These are phyloP conservation scores for Hymenochirus boettgeri DNA, from an alignment of 2,113 vertebrate genomes.

Conservation along the genomic window DNA sequence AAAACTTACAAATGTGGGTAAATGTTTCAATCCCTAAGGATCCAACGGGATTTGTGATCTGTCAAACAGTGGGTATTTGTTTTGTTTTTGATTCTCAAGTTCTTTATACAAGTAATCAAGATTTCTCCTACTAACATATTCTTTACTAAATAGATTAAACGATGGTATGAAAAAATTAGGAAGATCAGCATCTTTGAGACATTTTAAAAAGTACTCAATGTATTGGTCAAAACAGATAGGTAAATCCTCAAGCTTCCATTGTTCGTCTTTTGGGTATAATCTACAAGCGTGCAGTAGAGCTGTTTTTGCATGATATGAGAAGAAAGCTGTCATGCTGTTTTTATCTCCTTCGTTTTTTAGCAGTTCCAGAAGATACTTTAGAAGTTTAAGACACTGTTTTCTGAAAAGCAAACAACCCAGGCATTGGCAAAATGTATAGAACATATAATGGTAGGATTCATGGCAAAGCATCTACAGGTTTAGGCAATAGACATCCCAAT, in stretches of 20 bases:
- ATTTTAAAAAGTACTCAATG: conserved; percentile 57
- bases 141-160: conserved; percentile 65
- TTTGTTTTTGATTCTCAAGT: conserved; percentile 58
- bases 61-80: conserved; percentile 55
- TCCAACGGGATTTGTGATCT: no score
- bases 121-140: conserved; percentile 10
- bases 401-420: conserved; percentile 55
- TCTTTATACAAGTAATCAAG: conserved; percentile 45
- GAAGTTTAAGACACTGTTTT: conserved; percentile 76
- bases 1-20: no score
- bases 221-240: conserved; percentile 61
- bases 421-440: not conserved
- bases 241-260: conserved; percentile 57
- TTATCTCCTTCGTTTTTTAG: conserved; percentile 54
- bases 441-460: no score
- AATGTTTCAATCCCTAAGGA: no score
- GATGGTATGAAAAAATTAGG: conserved; percentile 75
- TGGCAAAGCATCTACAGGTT: no score
- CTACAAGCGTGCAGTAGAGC: conserved; percentile 67
- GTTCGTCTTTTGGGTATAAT: conserved; percentile 49
- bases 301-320: conserved; percentile 78
- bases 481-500: no score
- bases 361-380: conserved; percentile 75
- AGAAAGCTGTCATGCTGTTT: conserved; percentile 61
- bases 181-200: conserved; percentile 53